A percentile compares a stretch with the other conserved stretches of the same genome.
Evolutionary conservation across 2,113 vertebrate species (phyloP).

Genomic region (Corvus moneduloides): DNA sequence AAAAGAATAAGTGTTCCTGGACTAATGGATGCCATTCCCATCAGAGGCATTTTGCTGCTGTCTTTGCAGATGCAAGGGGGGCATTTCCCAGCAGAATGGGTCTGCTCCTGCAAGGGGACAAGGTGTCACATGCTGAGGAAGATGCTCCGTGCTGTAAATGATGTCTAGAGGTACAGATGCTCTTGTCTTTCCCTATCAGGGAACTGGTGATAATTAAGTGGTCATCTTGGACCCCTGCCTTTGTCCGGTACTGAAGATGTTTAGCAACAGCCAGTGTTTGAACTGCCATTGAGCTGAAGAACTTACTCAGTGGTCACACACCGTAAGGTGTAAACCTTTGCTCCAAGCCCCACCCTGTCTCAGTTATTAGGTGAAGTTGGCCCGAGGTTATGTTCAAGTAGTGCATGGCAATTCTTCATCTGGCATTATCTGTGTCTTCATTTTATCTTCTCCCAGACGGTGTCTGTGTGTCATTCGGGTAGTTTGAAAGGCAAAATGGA

Average conservation of each 20-base stretch:
- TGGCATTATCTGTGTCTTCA: not conserved
- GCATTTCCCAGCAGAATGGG: not conserved
- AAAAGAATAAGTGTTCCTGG: not conserved
- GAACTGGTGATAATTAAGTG: not conserved
- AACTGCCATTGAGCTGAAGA: not conserved
- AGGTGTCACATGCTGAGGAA: not conserved
- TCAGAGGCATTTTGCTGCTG: not conserved
- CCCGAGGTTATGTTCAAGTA: not conserved
- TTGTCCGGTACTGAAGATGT: not conserved
- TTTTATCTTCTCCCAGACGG: not conserved
- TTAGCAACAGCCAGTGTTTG: not conserved
- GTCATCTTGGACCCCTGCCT: not conserved
- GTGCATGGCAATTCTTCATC: not conserved
- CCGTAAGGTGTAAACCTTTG: not conserved
- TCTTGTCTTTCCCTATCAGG: not conserved
- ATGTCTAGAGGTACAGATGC: not conserved
- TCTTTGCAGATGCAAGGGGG: not conserved
- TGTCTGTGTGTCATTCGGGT: not conserved
- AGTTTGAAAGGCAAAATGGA: not conserved
- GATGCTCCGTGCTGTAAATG: not conserved
- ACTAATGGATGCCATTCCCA: not conserved
- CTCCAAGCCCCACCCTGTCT: not conserved
- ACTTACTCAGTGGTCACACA: not conserved
- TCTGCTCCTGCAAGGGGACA: not conserved
- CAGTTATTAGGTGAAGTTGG: not conserved